Base-by-base conservation (phyloP, 2,797 vertebrate genomes). In the Orientallactaga sibirica region DNA sequence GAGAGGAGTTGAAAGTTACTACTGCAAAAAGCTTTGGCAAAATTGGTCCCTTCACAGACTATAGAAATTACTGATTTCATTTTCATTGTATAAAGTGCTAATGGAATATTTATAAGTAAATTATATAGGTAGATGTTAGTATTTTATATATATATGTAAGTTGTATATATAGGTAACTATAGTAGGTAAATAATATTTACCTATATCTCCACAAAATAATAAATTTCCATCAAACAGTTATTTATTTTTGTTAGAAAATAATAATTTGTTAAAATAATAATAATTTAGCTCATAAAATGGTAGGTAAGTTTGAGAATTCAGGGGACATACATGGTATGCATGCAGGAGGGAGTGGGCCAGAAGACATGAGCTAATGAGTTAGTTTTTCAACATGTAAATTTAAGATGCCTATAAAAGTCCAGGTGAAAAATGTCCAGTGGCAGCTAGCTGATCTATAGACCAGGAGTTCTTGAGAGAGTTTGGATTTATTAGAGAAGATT, bases 301-400 rank as follows among this genome's bases (percentile, higher is more conserved):
- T 86, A 81, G 58, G 27, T 27, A 70, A 66, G 33, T 68, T 52
- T 94, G 76, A 79, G 37, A 86, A 80, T 43, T 90, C 66, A 76
- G 84, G 76, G 10, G 52, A 29, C 2, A 43, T 24, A 22, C 9
- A 82, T 0, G 3, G 64, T 48, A 4, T 86, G 43, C 41, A 29
- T 41, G 18, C 24, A 58, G 8, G 19, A 24, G 29, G 29, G 68
- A 67, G 55, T 25, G 41, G 18, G 27, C 4, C 7, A 43, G 74
- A 89, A 33, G 37, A 25, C 19, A 41, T 77, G 43, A 76, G 41
- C 55, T 58, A 68, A 70, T 25, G 48, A 73, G 61, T 80, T 92
- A 74, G 16, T 14, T 41, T 86, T 94, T 88, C 29, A 75, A 66
- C 14, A 55, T 5, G 6, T 27, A 78, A 43, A 61, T 81, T 80